Evolutionary conservation across 2,113 vertebrate genomes (phyloP).

Genomic region (Pycnonotus jocosus): DNA sequence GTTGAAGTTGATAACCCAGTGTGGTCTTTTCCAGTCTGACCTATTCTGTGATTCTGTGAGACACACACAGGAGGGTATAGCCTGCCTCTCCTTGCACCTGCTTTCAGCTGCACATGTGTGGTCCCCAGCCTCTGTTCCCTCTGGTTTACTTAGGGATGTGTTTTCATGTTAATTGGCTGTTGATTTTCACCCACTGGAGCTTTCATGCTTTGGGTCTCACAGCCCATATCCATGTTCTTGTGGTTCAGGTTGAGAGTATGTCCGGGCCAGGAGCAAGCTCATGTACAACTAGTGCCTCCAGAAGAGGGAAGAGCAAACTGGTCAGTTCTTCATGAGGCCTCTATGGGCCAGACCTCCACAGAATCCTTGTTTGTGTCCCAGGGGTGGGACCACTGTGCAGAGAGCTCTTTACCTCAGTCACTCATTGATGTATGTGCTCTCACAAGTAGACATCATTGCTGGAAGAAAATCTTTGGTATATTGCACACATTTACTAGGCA

Average conservation of each 20-base stretch:
- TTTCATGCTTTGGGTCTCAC: background rate
- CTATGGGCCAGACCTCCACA: background rate
- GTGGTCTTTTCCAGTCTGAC: background rate
- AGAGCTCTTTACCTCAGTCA: background rate
- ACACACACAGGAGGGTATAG: background rate
- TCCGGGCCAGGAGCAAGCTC: background rate
- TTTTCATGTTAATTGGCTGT: background rate
- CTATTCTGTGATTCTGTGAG: background rate
- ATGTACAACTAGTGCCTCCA: background rate
- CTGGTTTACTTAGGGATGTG: background rate
- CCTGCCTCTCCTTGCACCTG: background rate
- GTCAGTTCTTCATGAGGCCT: background rate
- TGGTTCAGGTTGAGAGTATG: rapidly evolving
- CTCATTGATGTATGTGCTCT: rapidly evolving
- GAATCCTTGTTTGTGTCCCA: background rate
- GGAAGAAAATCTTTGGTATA: background rate
- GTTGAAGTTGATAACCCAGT: background rate
- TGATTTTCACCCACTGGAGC: background rate
- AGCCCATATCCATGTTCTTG: background rate
- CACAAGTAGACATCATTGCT: background rate
- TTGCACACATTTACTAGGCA: background rate
- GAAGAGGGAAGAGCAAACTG: background rate
- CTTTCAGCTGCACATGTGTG: background rate
- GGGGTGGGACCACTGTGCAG: background rate
- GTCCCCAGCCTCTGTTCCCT: background rate